These are phyloP conservation scores for Zaprionus obscuricornis DNA, from an alignment of 2,888 invertebrate species.

Conservation along the genomic window DNA sequence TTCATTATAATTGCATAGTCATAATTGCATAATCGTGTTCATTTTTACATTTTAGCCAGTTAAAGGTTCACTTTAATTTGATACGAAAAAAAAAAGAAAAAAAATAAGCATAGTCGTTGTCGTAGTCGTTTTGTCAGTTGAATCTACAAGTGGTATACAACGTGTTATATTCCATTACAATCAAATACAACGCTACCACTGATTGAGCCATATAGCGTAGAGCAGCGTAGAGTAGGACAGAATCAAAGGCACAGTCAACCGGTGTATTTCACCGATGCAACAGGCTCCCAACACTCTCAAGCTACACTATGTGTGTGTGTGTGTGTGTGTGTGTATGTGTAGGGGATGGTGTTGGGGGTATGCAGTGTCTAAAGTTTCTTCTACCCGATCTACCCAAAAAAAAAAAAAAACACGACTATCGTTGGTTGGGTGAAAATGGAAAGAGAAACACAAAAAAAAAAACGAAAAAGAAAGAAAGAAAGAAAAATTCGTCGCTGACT, in stretches of 20 bases:
- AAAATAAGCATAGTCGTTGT: not conserved
- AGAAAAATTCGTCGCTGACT: slow-evolving; percentile 67
- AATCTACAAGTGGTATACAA: slow-evolving; percentile 69
- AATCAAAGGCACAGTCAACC: slow-evolving; percentile 24
- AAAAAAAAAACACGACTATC: slow-evolving; percentile 45
- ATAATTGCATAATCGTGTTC: too few species aligned
- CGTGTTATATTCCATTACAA: slow-evolving; percentile 67
- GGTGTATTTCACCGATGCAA: slow-evolving; percentile 44
- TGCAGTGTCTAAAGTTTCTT: slow-evolving; percentile 59
- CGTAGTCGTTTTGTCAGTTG: slow-evolving; percentile 27
- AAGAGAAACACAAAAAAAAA: slow-evolving; percentile 16
- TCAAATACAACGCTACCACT: slow-evolving; percentile 71
- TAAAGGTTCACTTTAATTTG: too few species aligned
- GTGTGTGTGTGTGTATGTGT: not conserved
- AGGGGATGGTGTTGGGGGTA: slow-evolving; percentile 3
- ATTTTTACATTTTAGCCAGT: too few species aligned
- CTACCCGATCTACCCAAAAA: slow-evolving; percentile 64
- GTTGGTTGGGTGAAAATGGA: slow-evolving; percentile 32
- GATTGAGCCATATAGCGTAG: slow-evolving; percentile 67
- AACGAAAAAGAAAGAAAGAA: slow-evolving; percentile 19
- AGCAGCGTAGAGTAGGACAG: not conserved
- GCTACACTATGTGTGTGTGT: slow-evolving; percentile 14
- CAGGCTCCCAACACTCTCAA: slow-evolving; percentile 34
- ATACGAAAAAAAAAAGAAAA: too few species aligned
- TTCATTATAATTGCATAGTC: too few species aligned